Evolutionary conservation across 1,140 invertebrate genomes (phyloP), one percentile per base, ranked within the genome.

Genomic region (Drosophila melanica): DNA sequence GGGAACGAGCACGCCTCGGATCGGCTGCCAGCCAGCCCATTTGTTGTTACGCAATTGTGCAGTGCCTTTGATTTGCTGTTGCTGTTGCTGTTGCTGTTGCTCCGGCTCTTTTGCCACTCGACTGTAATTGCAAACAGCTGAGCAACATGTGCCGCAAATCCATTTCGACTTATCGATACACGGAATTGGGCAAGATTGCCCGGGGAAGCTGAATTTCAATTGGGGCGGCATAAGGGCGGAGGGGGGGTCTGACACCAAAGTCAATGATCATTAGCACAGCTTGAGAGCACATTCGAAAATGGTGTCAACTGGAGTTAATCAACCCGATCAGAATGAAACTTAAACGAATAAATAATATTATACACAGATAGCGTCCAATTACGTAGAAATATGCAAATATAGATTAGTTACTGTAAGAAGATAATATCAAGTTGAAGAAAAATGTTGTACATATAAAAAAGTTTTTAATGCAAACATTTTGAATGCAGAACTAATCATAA

Each of bases 81-180:
- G 55, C 2, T 45, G 27, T 48, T 45, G 50, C 44, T 45, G n/a
- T n/a, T n/a, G 55, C 2, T 45, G 27, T 48, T 45, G 50, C 44
- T 45, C 39, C 53, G 57, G 16, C 48, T 47, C 23, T 53, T 51
- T 50, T 57, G 42, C 50, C 50, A 64, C 59, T 70, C 69, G 48
- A 69, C 37, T 62, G 78, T 87, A 87, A 87, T 87, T 87, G 84
- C 82, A 73, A 87, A 87, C 82, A 87, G 79, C 82, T 87, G 82
- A 87, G 79, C 55, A 70, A 73, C 82, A 86, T 86, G 75, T 86
- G 82, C 68, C 39, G 64, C 77, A 67, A 77, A 59, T 79, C 65
- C 42, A 50, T 55, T 76, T 73, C 65, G 33, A 33, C 45, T 50
- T 14, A 33, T 69, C 66, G 66, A 69, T 69, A 44, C 51, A 39